Evolutionary conservation across 2,113 vertebrate species (phyloP).

Genomic region (Nicator chloris): DNA sequence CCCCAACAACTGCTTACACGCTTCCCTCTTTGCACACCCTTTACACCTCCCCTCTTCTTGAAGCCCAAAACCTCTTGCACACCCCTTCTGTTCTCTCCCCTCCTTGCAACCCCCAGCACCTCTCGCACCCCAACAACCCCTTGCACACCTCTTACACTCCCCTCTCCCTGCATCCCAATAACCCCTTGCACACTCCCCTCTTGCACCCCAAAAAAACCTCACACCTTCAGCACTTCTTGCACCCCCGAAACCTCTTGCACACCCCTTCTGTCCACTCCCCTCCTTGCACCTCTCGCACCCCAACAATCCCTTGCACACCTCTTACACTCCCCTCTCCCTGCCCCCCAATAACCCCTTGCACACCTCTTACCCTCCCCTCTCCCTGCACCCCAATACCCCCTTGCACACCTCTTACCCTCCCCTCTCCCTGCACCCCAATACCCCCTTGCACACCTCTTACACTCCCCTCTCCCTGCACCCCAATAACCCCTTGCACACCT

Average conservation of each 20-base stretch:
- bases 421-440: too few species aligned
- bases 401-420: too few species aligned
- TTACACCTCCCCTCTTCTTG: too few species aligned
- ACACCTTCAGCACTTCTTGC: too few species aligned
- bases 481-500: neutral
- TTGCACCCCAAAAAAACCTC: too few species aligned
- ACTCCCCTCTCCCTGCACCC: neutral
- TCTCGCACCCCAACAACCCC: neutral
- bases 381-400: too few species aligned
- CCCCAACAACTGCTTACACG: neutral
- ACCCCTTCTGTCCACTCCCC: too few species aligned
- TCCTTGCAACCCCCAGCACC: neutral
- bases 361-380: too few species aligned
- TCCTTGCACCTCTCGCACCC: neutral
- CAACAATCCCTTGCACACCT: neutral
- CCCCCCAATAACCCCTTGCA: neutral
- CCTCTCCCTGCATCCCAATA: too few species aligned
- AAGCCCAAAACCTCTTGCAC: neutral
- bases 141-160: neutral
- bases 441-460: too few species aligned
- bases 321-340: neutral
- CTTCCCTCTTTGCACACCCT: neutral
- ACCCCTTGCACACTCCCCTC: too few species aligned
- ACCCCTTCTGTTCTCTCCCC: neutral
- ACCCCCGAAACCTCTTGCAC: neutral